phyloP scores from a whole-genome alignment of 2,888 invertebrate genomes.

The Acrocera orbiculus region DNA sequence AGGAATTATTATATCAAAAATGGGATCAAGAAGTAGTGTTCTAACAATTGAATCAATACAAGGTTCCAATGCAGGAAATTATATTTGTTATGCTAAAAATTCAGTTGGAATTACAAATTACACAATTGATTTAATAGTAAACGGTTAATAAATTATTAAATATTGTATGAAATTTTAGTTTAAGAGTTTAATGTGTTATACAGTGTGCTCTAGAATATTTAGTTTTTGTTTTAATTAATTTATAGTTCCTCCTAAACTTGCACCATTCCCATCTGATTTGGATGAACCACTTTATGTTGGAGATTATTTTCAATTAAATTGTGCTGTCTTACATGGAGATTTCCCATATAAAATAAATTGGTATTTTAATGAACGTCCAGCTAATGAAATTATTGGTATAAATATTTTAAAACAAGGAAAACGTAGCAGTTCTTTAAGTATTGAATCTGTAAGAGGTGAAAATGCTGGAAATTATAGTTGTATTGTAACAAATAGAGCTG shows the following conservation, averaged over 20 bases:
- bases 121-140: slow-evolving; percentile 47
- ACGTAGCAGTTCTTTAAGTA: slow-evolving; percentile 43
- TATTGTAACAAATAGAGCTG: slow-evolving; percentile 44
- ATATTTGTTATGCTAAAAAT: slow-evolving; percentile 46
- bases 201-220: slow-evolving; percentile 2
- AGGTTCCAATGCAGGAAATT: slow-evolving; percentile 49
- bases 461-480: slow-evolving; percentile 63
- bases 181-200: neutral
- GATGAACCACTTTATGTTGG: slow-evolving; percentile 44
- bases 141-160: slow-evolving; percentile 34
- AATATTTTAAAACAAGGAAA: slow-evolving; percentile 33
- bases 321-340: slow-evolving; percentile 60
- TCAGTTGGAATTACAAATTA: slow-evolving; percentile 46
- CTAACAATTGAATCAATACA: slow-evolving; percentile 41
- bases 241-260: slow-evolving; percentile 45
- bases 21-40: slow-evolving; percentile 36
- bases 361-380: slow-evolving; percentile 41
- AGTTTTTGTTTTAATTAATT: neutral
- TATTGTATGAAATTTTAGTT: too few species aligned
- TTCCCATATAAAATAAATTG: slow-evolving; percentile 60
- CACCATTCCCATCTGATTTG: slow-evolving; percentile 43
- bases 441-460: slow-evolving; percentile 40
- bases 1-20: slow-evolving; percentile 32
- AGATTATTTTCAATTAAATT: slow-evolving; percentile 42
- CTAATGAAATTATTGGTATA: slow-evolving; percentile 19